Base-by-base conservation (phyloP, 2,797 vertebrate genomes). In the Sebastes ruberrimus region DNA sequence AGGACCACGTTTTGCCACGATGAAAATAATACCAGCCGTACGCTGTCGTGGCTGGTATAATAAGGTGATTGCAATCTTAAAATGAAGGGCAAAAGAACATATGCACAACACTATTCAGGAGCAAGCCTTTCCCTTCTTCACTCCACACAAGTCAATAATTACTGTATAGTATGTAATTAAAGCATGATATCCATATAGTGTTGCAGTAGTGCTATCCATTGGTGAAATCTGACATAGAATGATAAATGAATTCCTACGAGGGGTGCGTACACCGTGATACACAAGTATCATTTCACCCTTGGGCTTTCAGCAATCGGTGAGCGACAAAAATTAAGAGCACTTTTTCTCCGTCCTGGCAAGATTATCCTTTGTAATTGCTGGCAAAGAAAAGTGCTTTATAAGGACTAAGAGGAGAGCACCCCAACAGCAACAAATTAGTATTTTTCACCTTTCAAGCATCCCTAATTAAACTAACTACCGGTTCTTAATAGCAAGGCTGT, bases 391-490 rank as follows among this genome's bases (percentile, higher is more conserved):
- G 7, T 20, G 25, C 2, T 59, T 42, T 38, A 22, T 33, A 25
- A 23, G 5, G 20, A 46, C 14, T 22, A 55, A 57, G 35, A 55
- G 4, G 33, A 59, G 6, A 56, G 10, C 22, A 67, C 28, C 33
- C 53, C 74, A 16, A 53, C 46, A 33, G 13, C n/a, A 66, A 67
- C 28, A 27, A 62, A 18, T 71, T 59, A 66, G 66, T 64, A 78
- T 74, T 71, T 71, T 35, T 69, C n/a, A 30, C 11, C 6, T 32
- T 68, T 52, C 27, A 76, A 28, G 28, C 16, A 64, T 38, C 6
- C 7, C 11, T 87, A 74, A 86, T 81, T 82, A 82, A 42, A 46
- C 32, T 35, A 49, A 82, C 25, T 14, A 63, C 22, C 13, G 10
- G 5, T 28, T 62, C 13, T 42, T 73, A 61, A 70, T 67, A 63